Conservation (phyloP, 92 coral and sea anemone species). For the Nematostella vectensis region DNA sequence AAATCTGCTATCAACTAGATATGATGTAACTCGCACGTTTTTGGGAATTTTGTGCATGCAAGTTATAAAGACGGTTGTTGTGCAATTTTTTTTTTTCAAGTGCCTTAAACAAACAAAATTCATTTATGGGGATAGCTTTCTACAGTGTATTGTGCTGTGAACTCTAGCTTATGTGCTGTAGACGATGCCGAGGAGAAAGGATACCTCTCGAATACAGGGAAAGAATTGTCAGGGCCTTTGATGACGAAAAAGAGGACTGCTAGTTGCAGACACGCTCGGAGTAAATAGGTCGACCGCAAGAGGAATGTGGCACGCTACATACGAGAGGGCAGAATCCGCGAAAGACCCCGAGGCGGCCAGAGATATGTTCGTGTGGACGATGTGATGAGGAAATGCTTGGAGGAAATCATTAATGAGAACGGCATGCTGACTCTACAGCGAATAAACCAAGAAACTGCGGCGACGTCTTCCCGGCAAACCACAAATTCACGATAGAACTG, state of each 20-base stretch:
- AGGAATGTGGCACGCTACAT: constrained; percentile 23
- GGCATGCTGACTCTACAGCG: constrained; percentile 24
- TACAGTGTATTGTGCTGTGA: no score
- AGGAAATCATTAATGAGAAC: constrained; percentile 45
- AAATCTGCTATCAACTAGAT: no score
- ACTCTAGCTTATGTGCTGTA: no score
- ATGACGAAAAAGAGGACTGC: constrained; percentile 28
- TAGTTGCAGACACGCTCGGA: constrained; percentile 24
- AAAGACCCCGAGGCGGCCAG: constrained; percentile 28
- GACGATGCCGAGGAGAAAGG: no score
- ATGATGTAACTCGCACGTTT: no score
- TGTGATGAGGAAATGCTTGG: constrained; percentile 43
- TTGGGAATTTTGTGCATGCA: no score
- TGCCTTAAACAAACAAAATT: no score
- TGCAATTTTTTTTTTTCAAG: no score
- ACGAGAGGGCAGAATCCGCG: constrained; percentile 20
- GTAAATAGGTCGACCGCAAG: constrained; percentile 20
- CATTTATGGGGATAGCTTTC: no score
- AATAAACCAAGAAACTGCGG: constrained; percentile 33
- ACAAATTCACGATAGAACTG: constrained; percentile 21
- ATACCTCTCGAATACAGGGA: constrained; percentile 20
- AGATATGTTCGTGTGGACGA: constrained; percentile 38
- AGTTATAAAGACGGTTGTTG: no score
- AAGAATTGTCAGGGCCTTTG: constrained; percentile 33
- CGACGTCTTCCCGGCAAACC: constrained; percentile 40